These are phyloP conservation scores for Macrophya alboannulata DNA, from an alignment of 2,888 invertebrate species.

Conservation along the genomic window DNA sequence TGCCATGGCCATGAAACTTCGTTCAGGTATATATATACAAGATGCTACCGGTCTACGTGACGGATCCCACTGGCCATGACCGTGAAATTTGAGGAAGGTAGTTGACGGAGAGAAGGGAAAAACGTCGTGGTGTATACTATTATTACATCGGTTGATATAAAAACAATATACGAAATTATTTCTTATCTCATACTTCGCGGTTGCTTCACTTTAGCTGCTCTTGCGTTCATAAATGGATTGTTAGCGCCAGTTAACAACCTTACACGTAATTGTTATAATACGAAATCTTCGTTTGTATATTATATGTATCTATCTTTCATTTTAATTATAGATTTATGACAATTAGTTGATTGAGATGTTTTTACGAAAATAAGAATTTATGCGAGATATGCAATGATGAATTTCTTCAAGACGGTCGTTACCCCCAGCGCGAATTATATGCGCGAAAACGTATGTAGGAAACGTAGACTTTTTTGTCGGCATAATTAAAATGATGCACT, in stretches of 20 bases:
- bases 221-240: neutral
- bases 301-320: too few species aligned
- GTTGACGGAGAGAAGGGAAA: conserved; percentile 9
- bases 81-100: conserved; percentile 51
- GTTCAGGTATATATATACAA: conserved; percentile 9
- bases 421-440: neutral
- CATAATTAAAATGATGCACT: neutral
- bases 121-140: conserved; percentile 12
- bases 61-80: conserved; percentile 46
- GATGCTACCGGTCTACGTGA: conserved; percentile 53
- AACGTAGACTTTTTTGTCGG: neutral
- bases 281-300: neutral
- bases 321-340: too few species aligned
- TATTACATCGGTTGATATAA: conserved; percentile 12
- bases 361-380: too few species aligned
- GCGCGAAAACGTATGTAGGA: neutral
- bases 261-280: neutral
- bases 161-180: neutral
- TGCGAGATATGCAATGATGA: too few species aligned
- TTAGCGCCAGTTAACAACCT: neutral
- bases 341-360: too few species aligned
- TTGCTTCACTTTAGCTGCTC: neutral
- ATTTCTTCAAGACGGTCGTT: neutral
- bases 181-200: neutral
- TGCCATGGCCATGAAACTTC: conserved; percentile 41